Evolutionary conservation across 2,113 vertebrate species (phyloP), one percentile per base, ranked within the genome.

Genomic region (Rallus limicola): DNA sequence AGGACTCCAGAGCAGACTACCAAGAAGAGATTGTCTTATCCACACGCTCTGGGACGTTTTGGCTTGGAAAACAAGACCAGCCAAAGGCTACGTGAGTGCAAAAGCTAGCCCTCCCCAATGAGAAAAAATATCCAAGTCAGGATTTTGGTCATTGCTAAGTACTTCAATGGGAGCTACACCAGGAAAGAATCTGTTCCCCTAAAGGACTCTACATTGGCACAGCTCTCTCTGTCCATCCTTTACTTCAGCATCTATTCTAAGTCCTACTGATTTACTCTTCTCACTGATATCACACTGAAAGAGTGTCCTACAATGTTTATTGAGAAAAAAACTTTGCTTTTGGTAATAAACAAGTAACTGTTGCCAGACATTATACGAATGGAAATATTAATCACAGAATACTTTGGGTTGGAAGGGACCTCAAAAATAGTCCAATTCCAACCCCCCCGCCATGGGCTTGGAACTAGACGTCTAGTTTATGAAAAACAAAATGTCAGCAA

Each of bases 171-270:
- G 28, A 71, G 24, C 46, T 62, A 33, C 46, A 55, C 11, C 19
- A 52, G 21, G 25, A 67, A 13, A 82, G 10, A 78, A 52, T 38
- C 19, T 60, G 10, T 24, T 82, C 38, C 15, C 14, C 50, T 77
- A 18, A 80, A 88, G 46, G 56, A 36, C 9, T 75, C 21, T 25
- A 42, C 31, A 40, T 0, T 1, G 4, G 23, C 0, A 0, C 48
- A 78, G 69, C 55, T 74, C 44, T 48, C 55, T 56, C 34, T 44
- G 42, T 92, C 87, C 2, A 1, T 17, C 7, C 36, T 62, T 65
- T 82, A 31, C 33, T 65, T 91, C 75, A 89, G 40, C 3, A 2
- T 52, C 48, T 68, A 34, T 21, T 81, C n/a, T 29, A 85, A 40
- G 34, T 26, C 44, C 19, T 55, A n/a, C 40, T 52, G 26, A 74